phyloP scores from a whole-genome alignment of 2,797 vertebrate genomes.

The Nyctibius grandis region DNA sequence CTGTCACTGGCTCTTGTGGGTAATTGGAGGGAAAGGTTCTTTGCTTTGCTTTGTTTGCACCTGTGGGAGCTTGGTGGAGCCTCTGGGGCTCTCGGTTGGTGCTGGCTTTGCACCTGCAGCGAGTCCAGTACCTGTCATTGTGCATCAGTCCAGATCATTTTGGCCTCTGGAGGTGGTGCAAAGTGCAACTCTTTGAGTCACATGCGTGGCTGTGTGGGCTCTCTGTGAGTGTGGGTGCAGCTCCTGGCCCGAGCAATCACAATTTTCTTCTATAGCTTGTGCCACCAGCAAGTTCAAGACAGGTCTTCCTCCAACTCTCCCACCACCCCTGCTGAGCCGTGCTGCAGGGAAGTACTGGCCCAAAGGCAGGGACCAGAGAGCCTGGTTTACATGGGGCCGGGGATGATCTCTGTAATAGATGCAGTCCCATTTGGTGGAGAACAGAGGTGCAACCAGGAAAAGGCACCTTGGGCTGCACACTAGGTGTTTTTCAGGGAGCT shows the following conservation, averaged over 20 bases:
- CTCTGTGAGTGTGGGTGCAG: background rate
- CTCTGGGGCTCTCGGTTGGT: background rate
- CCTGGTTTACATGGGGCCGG: accelerated
- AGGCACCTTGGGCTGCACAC: background rate
- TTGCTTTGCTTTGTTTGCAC: background rate
- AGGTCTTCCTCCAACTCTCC: background rate
- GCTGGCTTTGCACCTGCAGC: background rate
- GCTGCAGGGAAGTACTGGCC: background rate
- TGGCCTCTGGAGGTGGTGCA: background rate
- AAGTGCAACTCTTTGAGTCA: background rate
- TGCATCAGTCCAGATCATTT: background rate
- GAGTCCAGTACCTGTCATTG: background rate
- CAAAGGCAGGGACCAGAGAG: accelerated
- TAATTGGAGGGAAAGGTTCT: background rate
- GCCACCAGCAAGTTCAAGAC: background rate
- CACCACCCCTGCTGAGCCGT: background rate
- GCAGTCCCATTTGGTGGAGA: background rate
- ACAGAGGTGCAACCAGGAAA: background rate
- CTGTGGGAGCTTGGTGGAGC: background rate
- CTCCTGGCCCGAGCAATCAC: background rate
- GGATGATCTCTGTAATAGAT: background rate
- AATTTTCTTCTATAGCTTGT: background rate
- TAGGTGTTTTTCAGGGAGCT: background rate
- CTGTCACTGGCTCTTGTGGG: background rate
- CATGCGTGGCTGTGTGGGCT: background rate